Percentiles rank a stretch among this genome's conserved stretches.
Conservation (phyloP, 1,140 invertebrate genomes). For the Phthorimaea operculella region DNA sequence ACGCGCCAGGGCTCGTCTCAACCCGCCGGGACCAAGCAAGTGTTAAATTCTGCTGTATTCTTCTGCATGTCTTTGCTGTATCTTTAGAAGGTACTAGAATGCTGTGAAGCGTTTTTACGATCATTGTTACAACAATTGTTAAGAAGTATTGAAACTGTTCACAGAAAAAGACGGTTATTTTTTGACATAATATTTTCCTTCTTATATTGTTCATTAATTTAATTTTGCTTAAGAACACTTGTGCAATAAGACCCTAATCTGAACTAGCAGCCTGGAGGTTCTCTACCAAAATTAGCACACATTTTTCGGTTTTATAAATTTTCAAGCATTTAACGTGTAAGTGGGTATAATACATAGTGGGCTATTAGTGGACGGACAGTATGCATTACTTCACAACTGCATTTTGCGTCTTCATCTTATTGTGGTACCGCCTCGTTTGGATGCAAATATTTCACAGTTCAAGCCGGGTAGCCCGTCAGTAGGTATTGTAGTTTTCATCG, state of each 20-base stretch:
- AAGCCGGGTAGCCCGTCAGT: slow-evolving; percentile 13
- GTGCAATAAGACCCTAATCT: no score
- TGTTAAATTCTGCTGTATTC: slow-evolving; percentile 39
- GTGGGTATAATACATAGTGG: background rate
- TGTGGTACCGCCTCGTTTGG: slow-evolving; percentile 37
- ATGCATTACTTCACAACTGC: slow-evolving; percentile 23
- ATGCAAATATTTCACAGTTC: slow-evolving; percentile 43
- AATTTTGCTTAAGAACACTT: no score
- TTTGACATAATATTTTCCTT: no score
- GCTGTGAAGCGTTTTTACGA: background rate
- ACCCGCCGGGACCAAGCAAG: slow-evolving; percentile 9
- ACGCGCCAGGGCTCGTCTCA: slow-evolving; percentile 18
- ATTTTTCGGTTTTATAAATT: background rate
- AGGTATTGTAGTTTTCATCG: slow-evolving; percentile 30
- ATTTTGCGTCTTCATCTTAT: slow-evolving; percentile 46
- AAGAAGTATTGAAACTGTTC: background rate
- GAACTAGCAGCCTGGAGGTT: no score
- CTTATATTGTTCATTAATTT: no score
- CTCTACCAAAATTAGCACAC: no score
- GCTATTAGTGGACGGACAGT: slow-evolving; percentile 26
- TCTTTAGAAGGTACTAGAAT: background rate
- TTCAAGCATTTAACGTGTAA: background rate
- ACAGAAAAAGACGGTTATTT: no score
- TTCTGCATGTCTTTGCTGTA: background rate
- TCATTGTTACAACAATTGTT: background rate